Evolutionary conservation across 2,797 vertebrate genomes (phyloP), one percentile per base, ranked within the genome.

Genomic region (Sebastes oblongus): DNA sequence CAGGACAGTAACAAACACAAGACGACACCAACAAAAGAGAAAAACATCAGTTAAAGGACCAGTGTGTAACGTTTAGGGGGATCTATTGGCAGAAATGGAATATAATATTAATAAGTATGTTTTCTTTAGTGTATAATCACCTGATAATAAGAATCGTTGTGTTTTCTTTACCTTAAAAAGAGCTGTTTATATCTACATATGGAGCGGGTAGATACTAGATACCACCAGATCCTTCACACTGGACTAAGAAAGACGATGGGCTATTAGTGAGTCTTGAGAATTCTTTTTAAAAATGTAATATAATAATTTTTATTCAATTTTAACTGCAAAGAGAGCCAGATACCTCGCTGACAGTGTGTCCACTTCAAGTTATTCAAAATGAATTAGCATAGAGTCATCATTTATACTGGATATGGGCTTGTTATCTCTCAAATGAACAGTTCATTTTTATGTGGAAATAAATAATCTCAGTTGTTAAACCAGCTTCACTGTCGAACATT

Each of bases 241-340:
- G 39, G 36, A 36, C 1, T 42, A 18, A 46, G 42, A 50, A 50
- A 50, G 42, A 50, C 7, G 16, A 50, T 3, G 42, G 16, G 16
- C 16, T 50, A 0, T 50, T 46, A 42, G 36, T 39, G 36, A 39
- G 42, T 46, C 42, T 46, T 46, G 42, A 46, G 42, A 46, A 46
- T 46, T 46, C 14, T 46, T 50, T 20, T 52, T 52, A n/a, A 52
- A 20, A 9, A n/a, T 52, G 8, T 52, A n/a, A 52, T 42, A 42
- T 42, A 42, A 42, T 42, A 0, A 18, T 20, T 52, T 52, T 52
- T 52, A 8, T n/a, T 52, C 0, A n/a, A n/a, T 52, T 52, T n/a
- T n/a, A 52, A 10, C 0, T 3, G 20, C 29, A 67, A 58, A 27
- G 14, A 58, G 24, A 27, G 24, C 13, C 13, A 27, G 13, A 58